phyloP scores from a whole-genome alignment of 1,140 invertebrate species.

The Eulimnadia texana region DNA sequence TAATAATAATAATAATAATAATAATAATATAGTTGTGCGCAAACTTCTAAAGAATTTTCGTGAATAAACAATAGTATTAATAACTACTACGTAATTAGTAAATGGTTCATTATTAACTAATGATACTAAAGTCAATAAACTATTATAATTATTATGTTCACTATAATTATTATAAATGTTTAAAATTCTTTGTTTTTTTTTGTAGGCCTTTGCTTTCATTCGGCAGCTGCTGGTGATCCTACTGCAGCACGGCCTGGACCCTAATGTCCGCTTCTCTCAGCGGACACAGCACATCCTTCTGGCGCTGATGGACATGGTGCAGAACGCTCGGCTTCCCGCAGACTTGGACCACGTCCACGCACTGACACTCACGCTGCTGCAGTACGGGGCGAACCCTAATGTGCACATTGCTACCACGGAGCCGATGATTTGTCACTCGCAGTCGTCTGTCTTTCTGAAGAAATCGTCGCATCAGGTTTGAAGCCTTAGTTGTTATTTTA shows the following conservation, averaged over 20 bases:
- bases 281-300: constrained; percentile 49
- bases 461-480: constrained; percentile 43
- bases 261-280: constrained; percentile 37
- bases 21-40: too few species aligned
- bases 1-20: too few species aligned
- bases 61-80: too few species aligned
- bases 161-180: too few species aligned
- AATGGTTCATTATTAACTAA: too few species aligned
- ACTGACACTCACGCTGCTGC: constrained; percentile 46
- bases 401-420: constrained; percentile 23
- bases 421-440: constrained; percentile 32
- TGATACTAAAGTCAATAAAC: too few species aligned
- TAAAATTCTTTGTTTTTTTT: too few species aligned
- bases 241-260: constrained; percentile 50
- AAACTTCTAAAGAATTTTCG: too few species aligned
- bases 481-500: background rate
- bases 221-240: constrained; percentile 46
- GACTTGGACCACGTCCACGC: constrained; percentile 54
- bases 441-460: constrained; percentile 42
- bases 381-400: constrained; percentile 33
- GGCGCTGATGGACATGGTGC: constrained; percentile 48
- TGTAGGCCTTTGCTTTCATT: constrained; percentile 28
- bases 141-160: too few species aligned
- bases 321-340: constrained; percentile 42
- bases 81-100: too few species aligned